Conservation (phyloP, 2,888 invertebrate species). For the Amblyjoppa proteus region DNA sequence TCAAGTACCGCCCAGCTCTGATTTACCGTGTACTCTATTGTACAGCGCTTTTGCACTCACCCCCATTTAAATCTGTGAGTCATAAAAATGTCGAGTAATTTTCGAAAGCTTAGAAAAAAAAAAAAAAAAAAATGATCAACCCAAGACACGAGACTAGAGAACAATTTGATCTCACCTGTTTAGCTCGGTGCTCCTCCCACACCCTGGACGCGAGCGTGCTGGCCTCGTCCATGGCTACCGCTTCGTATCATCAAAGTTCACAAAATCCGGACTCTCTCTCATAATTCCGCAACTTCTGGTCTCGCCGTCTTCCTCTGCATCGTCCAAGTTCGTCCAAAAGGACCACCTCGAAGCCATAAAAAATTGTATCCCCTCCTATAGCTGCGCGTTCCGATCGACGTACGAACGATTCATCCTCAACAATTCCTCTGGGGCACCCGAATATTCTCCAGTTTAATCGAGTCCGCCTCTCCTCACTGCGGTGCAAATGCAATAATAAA, state of each 20-base stretch:
- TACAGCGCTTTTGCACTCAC: no score
- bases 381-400: not conserved
- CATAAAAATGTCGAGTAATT: not conserved
- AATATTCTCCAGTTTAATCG: constrained; percentile 3
- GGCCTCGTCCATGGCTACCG: constrained; percentile 72
- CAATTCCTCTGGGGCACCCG: constrained; percentile 10
- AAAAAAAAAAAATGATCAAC: no score
- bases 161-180: constrained; percentile 73
- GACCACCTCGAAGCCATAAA: constrained; percentile 52
- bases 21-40: no score
- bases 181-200: constrained; percentile 72
- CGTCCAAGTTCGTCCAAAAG: constrained; percentile 34
- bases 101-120: no score
- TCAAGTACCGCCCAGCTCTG: no score
- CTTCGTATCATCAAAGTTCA: constrained; percentile 39
- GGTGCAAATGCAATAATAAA: not conserved
- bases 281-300: constrained; percentile 28
- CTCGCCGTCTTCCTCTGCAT: constrained; percentile 49
- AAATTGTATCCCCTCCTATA: constrained; percentile 4
- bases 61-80: no score
- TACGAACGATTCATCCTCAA: not conserved
- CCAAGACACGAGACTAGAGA: no score
- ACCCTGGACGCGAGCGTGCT: constrained; percentile 68
- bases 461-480: not conserved
- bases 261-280: constrained; percentile 31